phyloP scores from a whole-genome alignment of 2,113 vertebrate genomes.

The Hemiscyllium ocellatum region DNA sequence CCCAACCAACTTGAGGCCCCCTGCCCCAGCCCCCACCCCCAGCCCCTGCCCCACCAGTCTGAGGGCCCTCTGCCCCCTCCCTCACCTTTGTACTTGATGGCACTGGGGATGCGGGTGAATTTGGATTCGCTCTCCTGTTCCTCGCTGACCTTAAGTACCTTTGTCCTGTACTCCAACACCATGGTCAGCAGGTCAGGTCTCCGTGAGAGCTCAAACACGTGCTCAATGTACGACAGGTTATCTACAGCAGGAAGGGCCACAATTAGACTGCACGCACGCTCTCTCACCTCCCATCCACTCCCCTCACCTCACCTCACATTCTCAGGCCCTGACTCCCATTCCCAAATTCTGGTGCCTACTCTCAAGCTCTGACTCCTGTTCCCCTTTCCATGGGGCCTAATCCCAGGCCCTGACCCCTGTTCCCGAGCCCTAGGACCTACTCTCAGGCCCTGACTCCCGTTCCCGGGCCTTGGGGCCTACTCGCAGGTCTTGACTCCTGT shows the following conservation, averaged over 20 bases:
- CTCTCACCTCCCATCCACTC: not conserved
- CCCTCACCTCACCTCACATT: no score
- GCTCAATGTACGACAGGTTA: constrained; percentile 85
- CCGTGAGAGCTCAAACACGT: constrained; percentile 90
- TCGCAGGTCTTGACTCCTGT: no score
- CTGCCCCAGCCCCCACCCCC: no score
- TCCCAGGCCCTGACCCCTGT: no score
- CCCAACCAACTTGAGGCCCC: not conserved
- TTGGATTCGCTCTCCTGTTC: constrained; percentile 92
- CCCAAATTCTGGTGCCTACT: no score
- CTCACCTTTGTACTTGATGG: constrained; percentile 88
- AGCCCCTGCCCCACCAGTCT: no score
- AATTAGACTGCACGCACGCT: not conserved
- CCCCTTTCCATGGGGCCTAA: no score
- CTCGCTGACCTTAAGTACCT: constrained; percentile 87
- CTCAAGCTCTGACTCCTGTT: not conserved
- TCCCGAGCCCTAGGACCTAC: no score
- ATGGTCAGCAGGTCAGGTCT: constrained; percentile 83
- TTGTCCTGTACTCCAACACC: constrained; percentile 86
- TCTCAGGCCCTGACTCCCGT: no score
- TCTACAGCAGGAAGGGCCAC: constrained; percentile 51
- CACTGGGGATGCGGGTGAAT: constrained; percentile 86
- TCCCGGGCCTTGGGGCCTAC: no score
- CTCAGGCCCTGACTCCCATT: no score
- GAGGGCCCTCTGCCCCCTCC: no score